Conservation (phyloP, 2,797 vertebrate genomes). For the Labroides dimidiatus region DNA sequence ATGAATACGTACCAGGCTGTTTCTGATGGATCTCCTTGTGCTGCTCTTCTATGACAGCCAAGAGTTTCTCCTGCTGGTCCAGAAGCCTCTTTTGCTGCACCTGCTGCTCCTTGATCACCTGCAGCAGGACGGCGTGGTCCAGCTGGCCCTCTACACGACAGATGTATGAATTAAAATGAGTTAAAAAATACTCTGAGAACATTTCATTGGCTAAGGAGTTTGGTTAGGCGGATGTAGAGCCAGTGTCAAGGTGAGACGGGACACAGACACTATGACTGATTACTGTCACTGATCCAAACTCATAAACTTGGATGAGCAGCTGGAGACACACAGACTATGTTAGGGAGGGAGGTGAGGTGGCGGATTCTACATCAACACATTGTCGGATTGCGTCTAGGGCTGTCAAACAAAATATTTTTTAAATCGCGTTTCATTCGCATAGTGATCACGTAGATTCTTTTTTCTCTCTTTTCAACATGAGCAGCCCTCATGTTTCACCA, state of each 20-base stretch:
- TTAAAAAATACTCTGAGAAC: neutral
- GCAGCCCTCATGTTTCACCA: too few relatives aligned
- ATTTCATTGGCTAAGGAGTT: slow-evolving; percentile 13
- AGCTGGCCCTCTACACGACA: slow-evolving; percentile 87
- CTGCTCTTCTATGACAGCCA: slow-evolving; percentile 95
- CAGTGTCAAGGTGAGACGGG: slow-evolving; percentile 27
- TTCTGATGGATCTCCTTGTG: slow-evolving; percentile 98
- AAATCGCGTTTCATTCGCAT: too few relatives aligned
- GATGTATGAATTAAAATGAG: slow-evolving; percentile 15
- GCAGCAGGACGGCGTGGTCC: slow-evolving; percentile 91
- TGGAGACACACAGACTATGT: slow-evolving; percentile 45
- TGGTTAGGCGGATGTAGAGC: slow-evolving; percentile 21
- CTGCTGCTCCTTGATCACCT: slow-evolving; percentile 97
- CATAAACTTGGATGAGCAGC: slow-evolving; percentile 8
- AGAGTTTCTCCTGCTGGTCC: slow-evolving; percentile 96
- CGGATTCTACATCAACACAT: slow-evolving; percentile 24
- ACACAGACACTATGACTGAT: slow-evolving; percentile 13
- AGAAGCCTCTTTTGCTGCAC: slow-evolving; percentile 95
- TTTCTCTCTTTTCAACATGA: too few relatives aligned
- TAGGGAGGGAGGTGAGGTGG: slow-evolving; percentile 33
- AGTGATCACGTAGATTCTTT: too few relatives aligned
- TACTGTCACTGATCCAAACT: neutral
- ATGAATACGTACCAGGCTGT: slow-evolving; percentile 79
- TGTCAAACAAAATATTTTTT: too few relatives aligned
- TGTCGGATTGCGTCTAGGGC: neutral